Evolutionary conservation across 2,113 vertebrate species (phyloP), one percentile per base, ranked within the genome.

Genomic region (Cinclus mexicanus): DNA sequence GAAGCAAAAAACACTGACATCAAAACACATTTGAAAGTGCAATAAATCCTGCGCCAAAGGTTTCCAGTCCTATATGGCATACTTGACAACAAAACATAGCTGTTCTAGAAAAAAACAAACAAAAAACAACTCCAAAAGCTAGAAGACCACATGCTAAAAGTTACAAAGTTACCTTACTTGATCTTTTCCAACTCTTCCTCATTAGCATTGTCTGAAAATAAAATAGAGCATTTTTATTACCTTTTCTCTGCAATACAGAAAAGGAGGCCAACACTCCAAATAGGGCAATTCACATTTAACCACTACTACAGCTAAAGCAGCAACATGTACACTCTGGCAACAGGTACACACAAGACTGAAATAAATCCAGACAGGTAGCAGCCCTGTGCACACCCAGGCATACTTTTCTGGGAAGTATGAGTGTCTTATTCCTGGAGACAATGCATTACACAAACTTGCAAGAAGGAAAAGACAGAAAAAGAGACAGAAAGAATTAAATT

Each of bases 131-230:
- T 10, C 28, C 26, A 59, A n/a, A 93, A 68, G 59, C 63, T 91
- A 89, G 89, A 97, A 97, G 93, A 96, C 83, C 92, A 97, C 98
- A 99, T 98, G 98, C 97, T 98, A 98, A 97, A 98, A 97, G 98
- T 99, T 99, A 99, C 99, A 96, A 98, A 97, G 98, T 99, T 99
- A 99, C 99, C 99, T 99, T 99, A 99, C 99, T 99, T 98, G 99
- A 99, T 99, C 99, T 98, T 98, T 99, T 99, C 99, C 99, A 99
- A 99, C 98, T 99, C 98, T 99, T 99, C 99, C 99, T 99, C 99
- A 99, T 99, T 98, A 99, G 98, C 98, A 99, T 98, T 97, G 98
- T 99, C 99, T 99, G 99, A 97, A 98, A 99, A 99, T 98, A 98
- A 99, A 99, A 99, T 98, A 99, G 98, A 99, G 98, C 95, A 94